These are phyloP conservation scores for Eupeodes latifasciatus DNA, from an alignment of 2,888 invertebrate genomes.

Conservation along the genomic window DNA sequence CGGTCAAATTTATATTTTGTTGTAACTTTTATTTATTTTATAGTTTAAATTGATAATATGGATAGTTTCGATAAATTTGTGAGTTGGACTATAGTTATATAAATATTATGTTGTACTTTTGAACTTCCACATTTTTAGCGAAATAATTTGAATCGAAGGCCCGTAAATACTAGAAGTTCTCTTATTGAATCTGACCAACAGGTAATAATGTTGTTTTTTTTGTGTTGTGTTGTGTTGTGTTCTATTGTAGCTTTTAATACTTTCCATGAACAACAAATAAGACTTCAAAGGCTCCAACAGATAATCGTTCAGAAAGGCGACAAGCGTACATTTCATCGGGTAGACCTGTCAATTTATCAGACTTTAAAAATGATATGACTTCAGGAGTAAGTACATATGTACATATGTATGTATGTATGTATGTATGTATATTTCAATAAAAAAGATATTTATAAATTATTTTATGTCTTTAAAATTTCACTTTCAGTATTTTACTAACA, in stretches of 20 bases:
- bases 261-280: too few species aligned
- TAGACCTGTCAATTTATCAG: conserved; percentile 2
- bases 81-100: not conserved
- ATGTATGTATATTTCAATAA: too few species aligned
- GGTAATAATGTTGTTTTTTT: not conserved
- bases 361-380: not conserved
- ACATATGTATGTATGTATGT: too few species aligned
- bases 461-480: too few species aligned
- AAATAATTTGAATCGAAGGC: not conserved
- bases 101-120: too few species aligned
- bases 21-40: not conserved
- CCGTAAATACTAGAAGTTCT: conserved; percentile 39
- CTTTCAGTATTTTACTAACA: not conserved
- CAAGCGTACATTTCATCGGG: conserved; percentile 1
- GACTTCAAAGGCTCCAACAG: too few species aligned
- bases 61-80: conserved; percentile 20
- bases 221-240: too few species aligned
- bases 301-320: not conserved
- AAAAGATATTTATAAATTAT: too few species aligned
- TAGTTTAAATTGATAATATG: not conserved
- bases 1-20: not conserved
- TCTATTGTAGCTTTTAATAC: not conserved
- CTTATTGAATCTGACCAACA: not conserved
- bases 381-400: not conserved
- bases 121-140: not conserved